phyloP scores from a whole-genome alignment of 2,888 invertebrate genomes.

The Ceramica pisi region DNA sequence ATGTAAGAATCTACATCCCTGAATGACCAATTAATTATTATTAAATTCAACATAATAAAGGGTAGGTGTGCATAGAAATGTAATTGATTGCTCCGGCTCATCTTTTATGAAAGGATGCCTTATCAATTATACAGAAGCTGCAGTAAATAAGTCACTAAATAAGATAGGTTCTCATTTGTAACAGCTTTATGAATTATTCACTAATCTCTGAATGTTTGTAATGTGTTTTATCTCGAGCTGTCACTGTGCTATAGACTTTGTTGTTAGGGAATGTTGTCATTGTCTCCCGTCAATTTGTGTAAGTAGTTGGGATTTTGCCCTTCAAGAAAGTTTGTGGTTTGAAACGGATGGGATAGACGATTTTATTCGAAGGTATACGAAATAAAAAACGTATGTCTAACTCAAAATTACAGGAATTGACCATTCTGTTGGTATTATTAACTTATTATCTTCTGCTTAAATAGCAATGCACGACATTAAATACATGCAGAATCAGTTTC shows the following conservation, averaged over 20 bases:
- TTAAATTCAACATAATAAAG: neutral
- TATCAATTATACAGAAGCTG: conserved; percentile 35
- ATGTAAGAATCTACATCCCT: neutral
- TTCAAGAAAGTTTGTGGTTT: neutral
- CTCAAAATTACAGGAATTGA: too few relatives aligned
- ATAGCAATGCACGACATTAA: too few relatives aligned
- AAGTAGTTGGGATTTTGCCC: neutral
- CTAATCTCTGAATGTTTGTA: conserved; percentile 46
- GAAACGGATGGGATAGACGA: too few relatives aligned
- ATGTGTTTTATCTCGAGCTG: conserved; percentile 41
- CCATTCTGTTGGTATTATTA: too few relatives aligned
- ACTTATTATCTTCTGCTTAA: too few relatives aligned
- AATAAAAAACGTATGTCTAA: too few relatives aligned
- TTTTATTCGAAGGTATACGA: too few relatives aligned
- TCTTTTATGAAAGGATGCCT: conserved; percentile 10
- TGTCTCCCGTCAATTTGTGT: neutral
- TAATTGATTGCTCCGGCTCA: conserved; percentile 23
- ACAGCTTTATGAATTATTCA: conserved; percentile 51
- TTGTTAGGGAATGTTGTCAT: conserved; percentile 38
- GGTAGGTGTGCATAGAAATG: neutral
- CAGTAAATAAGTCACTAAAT: conserved; percentile 35
- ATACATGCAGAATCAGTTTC: too few relatives aligned
- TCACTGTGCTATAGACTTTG: conserved; percentile 27
- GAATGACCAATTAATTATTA: neutral
- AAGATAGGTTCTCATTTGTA: conserved; percentile 34